Base-by-base conservation (phyloP, 2,113 vertebrate genomes). In the Redunca redunca region DNA sequence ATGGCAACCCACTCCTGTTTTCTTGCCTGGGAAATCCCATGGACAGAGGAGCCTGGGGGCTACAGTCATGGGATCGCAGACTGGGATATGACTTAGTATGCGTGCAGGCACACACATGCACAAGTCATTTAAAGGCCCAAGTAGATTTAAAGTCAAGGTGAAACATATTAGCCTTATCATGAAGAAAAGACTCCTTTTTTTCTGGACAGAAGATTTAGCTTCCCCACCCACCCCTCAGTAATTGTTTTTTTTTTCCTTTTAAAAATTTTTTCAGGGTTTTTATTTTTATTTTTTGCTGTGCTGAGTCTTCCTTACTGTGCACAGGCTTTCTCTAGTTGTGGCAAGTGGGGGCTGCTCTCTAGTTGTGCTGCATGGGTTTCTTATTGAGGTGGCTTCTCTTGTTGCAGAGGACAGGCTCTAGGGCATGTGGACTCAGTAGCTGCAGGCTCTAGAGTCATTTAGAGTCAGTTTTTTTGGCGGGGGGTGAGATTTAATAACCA, bases 401-500 rank as follows among this genome's bases (percentile, higher is more conserved):
- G 9, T 36, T 36, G n/a, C 17, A 71, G 67, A 23, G n/a, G 19
- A 71, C 10, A 1, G 67, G n/a, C 67, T 40, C 67, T 12, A 71
- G n/a, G n/a, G 67, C n/a, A 12, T 11, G 19, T 40, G n/a, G 17
- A 23, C n/a, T 40, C n/a, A 40, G 67, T 40, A 40, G 67, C 13
- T 71, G n/a, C n/a, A 71, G 67, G 67, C 67, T 71, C 4, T 71
- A 23, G 67, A 40, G n/a, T 71, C 67, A 71, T 71, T 71, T 71
- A 71, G 19, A 71, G 19, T 71, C 67, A 71, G 19, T 6, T 40
- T 71, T 71, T 71, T 71, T 71, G n/a, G 67, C 1, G 1, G 67
- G 19, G 5, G n/a, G n/a, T 71, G 87, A 98, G 97, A 93, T 98
- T 97, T 84, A 46, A 97, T 82, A 97, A 98, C 91, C 97, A 95